Evolutionary conservation across 2,113 vertebrate genomes (phyloP).

Genomic region (Gallinago undulata): DNA sequence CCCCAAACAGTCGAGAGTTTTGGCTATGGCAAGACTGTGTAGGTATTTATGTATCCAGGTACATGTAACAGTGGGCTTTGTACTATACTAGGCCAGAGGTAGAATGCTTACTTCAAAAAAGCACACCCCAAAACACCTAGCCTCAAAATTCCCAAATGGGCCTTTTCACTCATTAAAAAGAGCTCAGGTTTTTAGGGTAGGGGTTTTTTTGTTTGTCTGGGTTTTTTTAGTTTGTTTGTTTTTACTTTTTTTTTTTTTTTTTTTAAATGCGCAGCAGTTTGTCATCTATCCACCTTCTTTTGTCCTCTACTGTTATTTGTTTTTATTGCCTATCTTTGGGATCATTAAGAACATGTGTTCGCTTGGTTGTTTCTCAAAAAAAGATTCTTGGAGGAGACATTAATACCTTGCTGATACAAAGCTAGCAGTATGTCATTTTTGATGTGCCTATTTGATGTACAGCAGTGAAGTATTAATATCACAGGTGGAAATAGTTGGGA

Average conservation of each 20-base stretch:
- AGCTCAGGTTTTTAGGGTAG: background rate
- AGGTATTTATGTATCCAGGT: background rate
- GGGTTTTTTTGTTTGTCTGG: no score
- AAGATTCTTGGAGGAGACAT: background rate
- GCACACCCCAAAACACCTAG: background rate
- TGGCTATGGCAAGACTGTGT: background rate
- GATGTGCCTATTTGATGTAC: background rate
- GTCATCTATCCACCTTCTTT: background rate
- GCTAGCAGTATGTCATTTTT: background rate
- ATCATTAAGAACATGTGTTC: background rate
- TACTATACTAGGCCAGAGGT: background rate
- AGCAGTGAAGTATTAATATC: background rate
- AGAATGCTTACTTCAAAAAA: background rate
- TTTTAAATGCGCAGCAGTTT: background rate
- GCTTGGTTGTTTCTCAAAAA: background rate
- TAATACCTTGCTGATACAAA: background rate
- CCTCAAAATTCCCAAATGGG: background rate
- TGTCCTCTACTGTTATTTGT: background rate
- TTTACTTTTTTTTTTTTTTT: background rate
- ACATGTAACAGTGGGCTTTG: background rate
- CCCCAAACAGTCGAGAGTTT: background rate
- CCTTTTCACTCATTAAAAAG: background rate
- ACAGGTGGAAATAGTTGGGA: background rate
- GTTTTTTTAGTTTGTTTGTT: no score
- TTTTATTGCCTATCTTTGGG: background rate